Evolutionary conservation across 1,140 invertebrate species (phyloP), one percentile per base, ranked within the genome.

Genomic region (Halesus radiatus): DNA sequence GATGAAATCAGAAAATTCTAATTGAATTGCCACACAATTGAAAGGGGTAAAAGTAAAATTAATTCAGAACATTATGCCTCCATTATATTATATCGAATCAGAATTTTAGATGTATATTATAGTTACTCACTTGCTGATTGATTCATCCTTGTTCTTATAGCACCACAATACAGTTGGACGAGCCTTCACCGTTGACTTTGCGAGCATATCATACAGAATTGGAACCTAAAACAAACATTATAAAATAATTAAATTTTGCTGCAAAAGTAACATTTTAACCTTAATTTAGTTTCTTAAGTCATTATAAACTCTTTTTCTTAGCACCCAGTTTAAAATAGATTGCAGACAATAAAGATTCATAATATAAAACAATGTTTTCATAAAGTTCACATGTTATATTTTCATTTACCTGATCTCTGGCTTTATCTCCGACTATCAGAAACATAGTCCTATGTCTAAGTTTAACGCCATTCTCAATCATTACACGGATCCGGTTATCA

Each of bases 401-500:
- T 56, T 56, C n/a, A 56, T 56, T 56, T 91, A 97, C 97, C 91
- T 99, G 98, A 91, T 99, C 98, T 87, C 94, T 92, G 26, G 95
- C 95, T 92, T 99, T 99, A 86, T 99, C 97, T 4, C 98, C 98
- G 45, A 99, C 96, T 75, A 99, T 90, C 45, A 98, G 93, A 90
- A 99, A 98, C 93, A 99, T 94, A 26, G 97, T 97, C 83, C 96
- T 91, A 86, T 99, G 98, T 20, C 96, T 94, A 8, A 92, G 85
- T 83, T 92, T 92, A 53, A 99, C 95, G 32, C 98, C 98, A 95
- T 99, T 99, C 89, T 99, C 98, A 85, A 99, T 99, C 87, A 99
- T 92, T 52, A 96, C 92, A 76, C 97, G 92, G 77, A 99, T 97
- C 52, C 98, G 92, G 87, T 98, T 99, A 88, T 99, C 98, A 84